Percentiles rank a stretch among this genome's conserved stretches.
Conservation (phyloP, 2,888 invertebrate species). For the Pammene aurita region DNA sequence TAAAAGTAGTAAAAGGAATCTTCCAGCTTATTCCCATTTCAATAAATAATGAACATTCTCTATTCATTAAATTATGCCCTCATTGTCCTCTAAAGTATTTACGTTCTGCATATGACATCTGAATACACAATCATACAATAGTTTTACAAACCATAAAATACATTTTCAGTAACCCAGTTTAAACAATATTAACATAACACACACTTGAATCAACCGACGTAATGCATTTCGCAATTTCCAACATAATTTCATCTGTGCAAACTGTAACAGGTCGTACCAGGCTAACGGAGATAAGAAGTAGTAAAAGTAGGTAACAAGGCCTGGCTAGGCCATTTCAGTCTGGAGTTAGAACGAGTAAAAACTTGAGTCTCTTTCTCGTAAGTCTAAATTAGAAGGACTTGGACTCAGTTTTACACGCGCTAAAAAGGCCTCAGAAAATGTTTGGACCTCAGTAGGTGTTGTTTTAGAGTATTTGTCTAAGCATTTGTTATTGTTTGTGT, state of each 20-base stretch:
- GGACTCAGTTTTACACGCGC: too few species aligned
- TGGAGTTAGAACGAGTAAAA: not conserved
- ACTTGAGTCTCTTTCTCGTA: too few species aligned
- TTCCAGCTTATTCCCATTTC: too few species aligned
- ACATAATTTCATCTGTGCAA: constrained; percentile 32
- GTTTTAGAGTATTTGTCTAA: too few species aligned
- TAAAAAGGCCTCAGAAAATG: too few species aligned
- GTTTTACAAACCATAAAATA: constrained; percentile 5
- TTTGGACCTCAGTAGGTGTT: too few species aligned
- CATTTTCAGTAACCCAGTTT: constrained; percentile 12
- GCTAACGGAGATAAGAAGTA: constrained; percentile 25
- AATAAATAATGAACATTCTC: too few species aligned
- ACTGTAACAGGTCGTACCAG: constrained; percentile 28
- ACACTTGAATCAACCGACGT: constrained; percentile 26
- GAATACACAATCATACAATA: not conserved
- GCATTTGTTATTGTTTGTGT: too few species aligned
- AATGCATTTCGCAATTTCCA: constrained; percentile 31
- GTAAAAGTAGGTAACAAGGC: constrained; percentile 1
- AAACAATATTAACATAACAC: constrained; percentile 12
- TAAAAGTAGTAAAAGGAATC: too few species aligned
- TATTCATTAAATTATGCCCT: not conserved
- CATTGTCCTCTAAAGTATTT: not conserved
- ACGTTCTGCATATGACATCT: not conserved
- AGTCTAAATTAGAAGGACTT: too few species aligned
- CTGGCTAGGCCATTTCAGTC: not conserved